phyloP scores from a whole-genome alignment of 2,888 invertebrate genomes.

The Sarcophaga subvicina region DNA sequence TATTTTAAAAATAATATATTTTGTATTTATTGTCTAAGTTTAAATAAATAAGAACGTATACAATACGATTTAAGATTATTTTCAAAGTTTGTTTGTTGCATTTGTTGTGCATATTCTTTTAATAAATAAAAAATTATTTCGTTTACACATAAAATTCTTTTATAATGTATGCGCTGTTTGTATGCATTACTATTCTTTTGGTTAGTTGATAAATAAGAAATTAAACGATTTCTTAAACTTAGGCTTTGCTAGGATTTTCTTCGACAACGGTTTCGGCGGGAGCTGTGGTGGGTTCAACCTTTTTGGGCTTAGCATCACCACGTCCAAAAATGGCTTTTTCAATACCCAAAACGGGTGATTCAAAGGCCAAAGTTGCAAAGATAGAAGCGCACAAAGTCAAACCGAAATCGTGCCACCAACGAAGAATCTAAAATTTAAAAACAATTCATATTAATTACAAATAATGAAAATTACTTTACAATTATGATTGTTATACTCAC shows the following conservation, averaged over 20 bases:
- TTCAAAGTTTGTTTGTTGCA: slow-evolving; percentile 19
- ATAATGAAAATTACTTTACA: not conserved
- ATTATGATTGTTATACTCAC: slow-evolving; percentile 71
- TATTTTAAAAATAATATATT: slow-evolving; percentile 23
- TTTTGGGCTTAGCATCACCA: slow-evolving; percentile 69
- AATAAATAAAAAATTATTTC: slow-evolving; percentile 46
- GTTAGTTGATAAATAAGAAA: slow-evolving; percentile 11
- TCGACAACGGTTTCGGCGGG: slow-evolving; percentile 20
- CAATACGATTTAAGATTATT: slow-evolving; percentile 43
- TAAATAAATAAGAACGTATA: slow-evolving; percentile 45
- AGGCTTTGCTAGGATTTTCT: slow-evolving; percentile 45
- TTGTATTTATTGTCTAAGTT: slow-evolving; percentile 52
- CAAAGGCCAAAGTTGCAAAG: slow-evolving; percentile 82
- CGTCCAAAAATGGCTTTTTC: slow-evolving; percentile 80
- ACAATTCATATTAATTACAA: not conserved
- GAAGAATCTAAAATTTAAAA: slow-evolving; percentile 76
- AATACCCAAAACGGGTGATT: slow-evolving; percentile 82
- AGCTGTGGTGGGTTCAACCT: slow-evolving; percentile 52
- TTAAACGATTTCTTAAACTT: slow-evolving; percentile 39
- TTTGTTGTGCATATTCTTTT: not conserved
- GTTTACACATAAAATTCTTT: slow-evolving; percentile 17
- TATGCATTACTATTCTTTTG: slow-evolving; percentile 32
- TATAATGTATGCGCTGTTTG: slow-evolving; percentile 30
- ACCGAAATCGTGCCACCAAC: slow-evolving; percentile 82
- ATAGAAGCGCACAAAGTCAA: slow-evolving; percentile 79